phyloP scores from a whole-genome alignment of 2,888 invertebrate species.

The Xiphydria camelus region DNA sequence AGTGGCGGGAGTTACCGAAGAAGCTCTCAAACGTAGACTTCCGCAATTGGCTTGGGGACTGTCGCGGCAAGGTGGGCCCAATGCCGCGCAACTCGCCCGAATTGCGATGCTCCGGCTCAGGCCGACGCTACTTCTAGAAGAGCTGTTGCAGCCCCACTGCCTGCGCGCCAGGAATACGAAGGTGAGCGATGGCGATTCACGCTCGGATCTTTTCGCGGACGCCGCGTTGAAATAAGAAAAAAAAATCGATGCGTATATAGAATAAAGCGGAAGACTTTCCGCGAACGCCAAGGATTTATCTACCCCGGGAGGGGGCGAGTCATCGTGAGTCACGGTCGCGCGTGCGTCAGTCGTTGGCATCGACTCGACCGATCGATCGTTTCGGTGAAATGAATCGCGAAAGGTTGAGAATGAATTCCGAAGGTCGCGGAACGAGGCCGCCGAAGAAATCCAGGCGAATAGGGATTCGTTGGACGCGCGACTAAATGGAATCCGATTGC shows the following conservation, averaged over 20 bases:
- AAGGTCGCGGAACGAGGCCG: too few species aligned
- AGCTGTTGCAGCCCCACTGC: constrained; percentile 59
- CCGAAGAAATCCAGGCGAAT: not conserved
- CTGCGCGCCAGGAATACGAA: constrained; percentile 51
- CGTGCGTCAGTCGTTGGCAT: too few species aligned
- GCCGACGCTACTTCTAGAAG: constrained; percentile 61
- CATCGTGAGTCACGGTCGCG: too few species aligned
- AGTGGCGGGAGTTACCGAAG: constrained; percentile 45
- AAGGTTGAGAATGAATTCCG: too few species aligned
- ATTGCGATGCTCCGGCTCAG: constrained; percentile 59
- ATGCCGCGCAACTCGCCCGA: constrained; percentile 55
- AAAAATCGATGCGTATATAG: too few species aligned
- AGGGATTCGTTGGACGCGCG: not conserved
- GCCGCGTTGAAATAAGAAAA: too few species aligned
- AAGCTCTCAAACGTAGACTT: constrained; percentile 53
- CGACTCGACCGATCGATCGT: too few species aligned
- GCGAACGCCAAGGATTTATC: constrained; percentile 1
- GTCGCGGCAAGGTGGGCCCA: constrained; percentile 59
- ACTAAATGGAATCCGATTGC: not conserved
- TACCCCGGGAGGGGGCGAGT: too few species aligned
- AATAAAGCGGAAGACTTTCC: too few species aligned
- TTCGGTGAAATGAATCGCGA: too few species aligned
- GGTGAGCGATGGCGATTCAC: too few species aligned
- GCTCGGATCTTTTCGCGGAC: too few species aligned
- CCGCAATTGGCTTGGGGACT: constrained; percentile 57